These are phyloP conservation scores for Macrosteles quadrilineatus DNA, from an alignment of 1,140 invertebrate species.

Conservation along the genomic window DNA sequence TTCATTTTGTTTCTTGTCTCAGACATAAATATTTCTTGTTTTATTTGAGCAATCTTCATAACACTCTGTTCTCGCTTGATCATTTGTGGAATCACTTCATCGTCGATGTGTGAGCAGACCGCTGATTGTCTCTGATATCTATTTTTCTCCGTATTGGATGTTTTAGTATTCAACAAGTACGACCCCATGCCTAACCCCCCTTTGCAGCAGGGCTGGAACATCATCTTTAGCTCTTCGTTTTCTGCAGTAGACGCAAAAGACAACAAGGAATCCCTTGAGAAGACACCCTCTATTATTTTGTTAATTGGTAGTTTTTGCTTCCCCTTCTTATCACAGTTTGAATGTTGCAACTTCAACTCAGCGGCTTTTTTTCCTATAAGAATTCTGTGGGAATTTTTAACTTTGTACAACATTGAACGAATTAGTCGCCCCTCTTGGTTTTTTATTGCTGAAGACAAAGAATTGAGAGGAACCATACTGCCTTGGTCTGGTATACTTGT, in stretches of 20 bases:
- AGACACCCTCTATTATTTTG: slow-evolving; percentile 7
- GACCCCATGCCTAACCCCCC: slow-evolving; percentile 13
- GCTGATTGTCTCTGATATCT: too few relatives aligned
- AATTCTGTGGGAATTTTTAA: slow-evolving; percentile 11
- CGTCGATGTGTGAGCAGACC: not conserved
- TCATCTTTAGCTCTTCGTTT: slow-evolving; percentile 16
- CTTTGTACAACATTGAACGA: slow-evolving; percentile 3
- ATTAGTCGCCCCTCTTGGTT: not conserved
- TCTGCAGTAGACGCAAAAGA: slow-evolving; percentile 2
- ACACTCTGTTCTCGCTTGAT: not conserved
- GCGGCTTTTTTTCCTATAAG: slow-evolving; percentile 18
- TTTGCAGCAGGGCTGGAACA: slow-evolving; percentile 7
- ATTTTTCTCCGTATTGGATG: not conserved
- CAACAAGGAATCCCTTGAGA: slow-evolving; percentile 5
- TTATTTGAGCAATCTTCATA: not conserved
- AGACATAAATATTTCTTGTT: not conserved
- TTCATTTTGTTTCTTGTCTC: slow-evolving; percentile 14
- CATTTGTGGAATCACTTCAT: not conserved
- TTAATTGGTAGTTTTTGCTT: slow-evolving; percentile 4
- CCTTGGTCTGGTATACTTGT: not conserved
- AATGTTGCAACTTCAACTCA: not conserved
- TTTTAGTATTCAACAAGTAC: not conserved
- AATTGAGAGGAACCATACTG: not conserved
- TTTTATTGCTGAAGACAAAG: not conserved
- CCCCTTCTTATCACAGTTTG: not conserved